A percentile compares a stretch with the other conserved stretches of the same genome.
Evolutionary conservation across 2,797 vertebrate genomes (phyloP).

Genomic region (Taeniopygia guttata): DNA sequence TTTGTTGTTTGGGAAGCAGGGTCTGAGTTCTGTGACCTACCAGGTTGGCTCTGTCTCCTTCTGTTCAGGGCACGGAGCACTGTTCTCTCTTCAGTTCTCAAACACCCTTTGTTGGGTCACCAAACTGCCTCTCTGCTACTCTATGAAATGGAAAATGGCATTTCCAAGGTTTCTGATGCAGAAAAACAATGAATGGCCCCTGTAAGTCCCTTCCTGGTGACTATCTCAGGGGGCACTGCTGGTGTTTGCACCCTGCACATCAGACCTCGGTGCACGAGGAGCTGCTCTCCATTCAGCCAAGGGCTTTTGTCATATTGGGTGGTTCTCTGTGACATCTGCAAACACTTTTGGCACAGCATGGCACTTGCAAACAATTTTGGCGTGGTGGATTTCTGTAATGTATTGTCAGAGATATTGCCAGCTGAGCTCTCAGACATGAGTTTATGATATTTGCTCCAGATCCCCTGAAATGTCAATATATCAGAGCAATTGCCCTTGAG

Average conservation of each 20-base stretch:
- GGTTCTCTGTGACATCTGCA: neutral
- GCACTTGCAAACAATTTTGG: neutral
- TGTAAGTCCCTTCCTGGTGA: neutral
- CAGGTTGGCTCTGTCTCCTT: neutral
- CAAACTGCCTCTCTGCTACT: neutral
- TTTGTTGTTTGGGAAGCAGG: neutral
- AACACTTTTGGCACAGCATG: neutral
- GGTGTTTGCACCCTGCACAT: neutral
- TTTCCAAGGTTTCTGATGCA: neutral
- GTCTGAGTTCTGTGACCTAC: neutral
- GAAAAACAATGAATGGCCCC: accelerated
- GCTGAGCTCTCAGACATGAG: neutral
- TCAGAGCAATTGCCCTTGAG: neutral
- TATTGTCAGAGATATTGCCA: neutral
- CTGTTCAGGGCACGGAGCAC: neutral
- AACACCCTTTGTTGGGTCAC: neutral
- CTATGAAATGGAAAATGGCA: neutral
- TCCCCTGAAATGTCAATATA: neutral
- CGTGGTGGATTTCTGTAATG: neutral
- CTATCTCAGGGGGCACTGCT: neutral
- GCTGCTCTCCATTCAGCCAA: neutral
- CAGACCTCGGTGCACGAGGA: neutral
- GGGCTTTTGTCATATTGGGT: neutral
- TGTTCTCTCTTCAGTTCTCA: neutral
- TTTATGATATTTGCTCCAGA: neutral